Base-by-base conservation (phyloP, 1,140 invertebrate genomes). In the Goniozus legneri region DNA sequence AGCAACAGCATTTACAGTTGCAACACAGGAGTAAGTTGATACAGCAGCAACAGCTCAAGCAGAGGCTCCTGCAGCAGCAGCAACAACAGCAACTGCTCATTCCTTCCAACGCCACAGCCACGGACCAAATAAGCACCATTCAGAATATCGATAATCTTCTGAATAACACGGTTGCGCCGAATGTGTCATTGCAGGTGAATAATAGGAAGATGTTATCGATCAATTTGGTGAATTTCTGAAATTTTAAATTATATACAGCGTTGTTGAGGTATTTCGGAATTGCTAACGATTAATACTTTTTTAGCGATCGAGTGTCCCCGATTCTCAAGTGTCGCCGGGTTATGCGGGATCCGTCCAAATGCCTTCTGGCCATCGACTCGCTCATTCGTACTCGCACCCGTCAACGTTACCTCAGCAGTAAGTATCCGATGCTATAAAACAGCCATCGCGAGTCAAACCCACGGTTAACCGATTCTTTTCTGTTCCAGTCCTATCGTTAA, bases 91-190 rank as follows among this genome's bases (percentile, higher is more conserved):
- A 87, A 57, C 49, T 87, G 60, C 69, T 87, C 32, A 81, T 84
- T 50, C 80, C 80, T 44, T 80, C 81, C 60, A 84, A 84, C 71
- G 80, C 82, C 51, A 79, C 83, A 50, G 77, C 82, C 45, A 71
- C 81, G 39, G 79, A 76, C 47, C 77, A 84, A 69, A 77, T 84
- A 48, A 77, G 78, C 50, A 72, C 80, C 21, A 78, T 87, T 58
- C 84, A 88, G 41, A 89, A 86, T 66, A 87, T 91, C 52, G 83
- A 85, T 66, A 87, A 83, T 45, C 74, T 91, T 55, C 76, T 91
- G 50, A 91, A 89, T 65, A 86, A 84, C 60, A 83, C 84, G n/a
- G 86, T 88, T 48, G 87, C 88, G 15, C 87, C 85, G 7, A 91
- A 91, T 72, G 88, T 92, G 7, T 84, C 88, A 19, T 66, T 84